A percentile compares a stretch with the other conserved stretches of the same genome.
Evolutionary conservation across 2,888 invertebrate genomes (phyloP).

Genomic region (Disparrhopalites patrizii): DNA sequence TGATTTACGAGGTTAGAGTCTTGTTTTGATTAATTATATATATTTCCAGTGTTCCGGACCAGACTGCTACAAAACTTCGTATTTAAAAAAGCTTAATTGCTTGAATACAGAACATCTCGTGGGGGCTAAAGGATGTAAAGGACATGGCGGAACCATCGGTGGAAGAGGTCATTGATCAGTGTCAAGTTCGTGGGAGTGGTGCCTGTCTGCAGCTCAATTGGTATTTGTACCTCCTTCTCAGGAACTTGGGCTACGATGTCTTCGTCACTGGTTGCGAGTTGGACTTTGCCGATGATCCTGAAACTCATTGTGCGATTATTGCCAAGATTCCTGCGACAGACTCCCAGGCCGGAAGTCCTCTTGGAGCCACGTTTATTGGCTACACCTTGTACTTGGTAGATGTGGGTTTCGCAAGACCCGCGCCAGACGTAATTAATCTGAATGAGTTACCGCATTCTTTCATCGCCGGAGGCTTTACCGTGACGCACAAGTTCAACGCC

Average conservation of each 20-base stretch:
- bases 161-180: not conserved
- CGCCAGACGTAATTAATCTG: not conserved
- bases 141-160: not conserved
- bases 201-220: conserved; percentile 4
- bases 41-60: no score
- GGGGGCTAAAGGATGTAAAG: not conserved
- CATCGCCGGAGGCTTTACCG: not conserved
- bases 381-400: not conserved
- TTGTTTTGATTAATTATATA: no score
- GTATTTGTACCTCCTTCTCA: not conserved
- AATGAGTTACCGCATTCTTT: not conserved
- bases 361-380: not conserved
- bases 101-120: conserved; percentile 1
- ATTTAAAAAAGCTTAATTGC: no score
- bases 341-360: not conserved
- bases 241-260: not conserved
- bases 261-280: not conserved
- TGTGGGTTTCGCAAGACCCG: not conserved
- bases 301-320: not conserved
- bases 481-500: not conserved
- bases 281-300: no score
- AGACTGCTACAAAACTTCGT: no score
- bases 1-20: not conserved
- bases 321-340: not conserved
- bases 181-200: not conserved